Conservation (phyloP, 2,888 invertebrate species). For the Archaeoteleia sp. region DNA sequence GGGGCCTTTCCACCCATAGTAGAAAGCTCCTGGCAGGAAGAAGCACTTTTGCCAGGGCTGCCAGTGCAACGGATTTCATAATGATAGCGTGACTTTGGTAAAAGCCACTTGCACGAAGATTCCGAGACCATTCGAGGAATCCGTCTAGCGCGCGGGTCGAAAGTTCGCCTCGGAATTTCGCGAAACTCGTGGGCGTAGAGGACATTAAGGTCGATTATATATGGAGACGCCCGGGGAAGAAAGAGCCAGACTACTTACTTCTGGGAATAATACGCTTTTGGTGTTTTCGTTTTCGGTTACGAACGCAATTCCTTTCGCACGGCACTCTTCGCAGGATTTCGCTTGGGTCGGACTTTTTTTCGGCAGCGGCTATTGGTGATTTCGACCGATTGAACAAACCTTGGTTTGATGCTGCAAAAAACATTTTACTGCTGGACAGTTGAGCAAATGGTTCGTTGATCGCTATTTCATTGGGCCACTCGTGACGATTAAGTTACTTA, state of each 20-base stretch:
- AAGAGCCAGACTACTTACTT: constrained; percentile 43
- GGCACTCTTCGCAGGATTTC: too few species aligned
- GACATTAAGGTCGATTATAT: constrained; percentile 51
- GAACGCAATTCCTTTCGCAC: too few species aligned
- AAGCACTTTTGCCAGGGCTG: constrained; percentile 10
- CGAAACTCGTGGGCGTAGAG: constrained; percentile 50
- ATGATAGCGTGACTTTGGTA: constrained; percentile 39
- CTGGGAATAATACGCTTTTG: constrained; percentile 1
- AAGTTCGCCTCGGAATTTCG: constrained; percentile 46
- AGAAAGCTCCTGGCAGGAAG: not conserved
- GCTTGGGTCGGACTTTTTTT: too few species aligned
- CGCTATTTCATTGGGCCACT: too few species aligned
- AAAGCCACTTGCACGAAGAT: constrained; percentile 12
- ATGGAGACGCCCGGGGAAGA: constrained; percentile 36
- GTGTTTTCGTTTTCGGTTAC: not conserved
- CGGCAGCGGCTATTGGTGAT: too few species aligned
- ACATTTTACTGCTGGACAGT: too few species aligned
- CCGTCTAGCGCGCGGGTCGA: constrained; percentile 50
- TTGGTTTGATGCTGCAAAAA: too few species aligned
- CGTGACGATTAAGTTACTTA: too few species aligned
- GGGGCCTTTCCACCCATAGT: too few species aligned
- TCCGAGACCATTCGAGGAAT: constrained; percentile 41
- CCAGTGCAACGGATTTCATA: constrained; percentile 24
- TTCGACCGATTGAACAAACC: too few species aligned
- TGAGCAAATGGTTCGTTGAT: too few species aligned